phyloP scores from a whole-genome alignment of 2,797 vertebrate genomes.

The Acropternis orthonyx region DNA sequence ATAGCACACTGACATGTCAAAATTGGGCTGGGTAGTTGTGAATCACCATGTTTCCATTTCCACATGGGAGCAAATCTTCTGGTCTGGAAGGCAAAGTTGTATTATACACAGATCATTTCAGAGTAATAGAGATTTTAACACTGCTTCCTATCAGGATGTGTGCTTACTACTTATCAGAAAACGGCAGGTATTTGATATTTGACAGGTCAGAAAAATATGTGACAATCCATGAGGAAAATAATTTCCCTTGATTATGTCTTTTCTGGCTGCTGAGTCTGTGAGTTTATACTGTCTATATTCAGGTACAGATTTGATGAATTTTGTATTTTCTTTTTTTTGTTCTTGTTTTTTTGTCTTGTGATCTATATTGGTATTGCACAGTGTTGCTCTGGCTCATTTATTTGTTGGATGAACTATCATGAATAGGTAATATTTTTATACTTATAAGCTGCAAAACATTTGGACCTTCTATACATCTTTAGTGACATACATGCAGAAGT shows the following conservation, averaged over 20 bases:
- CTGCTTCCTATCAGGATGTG: neutral
- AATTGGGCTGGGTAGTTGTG: neutral
- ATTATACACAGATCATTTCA: conserved; percentile 8
- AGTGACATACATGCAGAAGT: neutral
- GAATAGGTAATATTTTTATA: neutral
- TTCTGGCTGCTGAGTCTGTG: conserved; percentile 14
- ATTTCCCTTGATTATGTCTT: neutral
- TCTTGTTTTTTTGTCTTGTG: neutral
- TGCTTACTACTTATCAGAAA: conserved; percentile 24
- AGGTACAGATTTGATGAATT: neutral
- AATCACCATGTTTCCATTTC: neutral
- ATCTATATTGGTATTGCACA: neutral
- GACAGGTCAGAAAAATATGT: conserved; percentile 22
- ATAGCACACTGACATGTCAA: neutral
- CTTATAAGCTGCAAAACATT: neutral
- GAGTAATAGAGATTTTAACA: conserved; percentile 38
- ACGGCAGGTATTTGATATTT: conserved; percentile 38
- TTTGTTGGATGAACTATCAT: neutral
- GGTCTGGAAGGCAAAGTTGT: neutral
- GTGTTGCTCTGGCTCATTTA: neutral
- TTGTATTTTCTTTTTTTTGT: neutral
- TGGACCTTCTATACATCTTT: neutral
- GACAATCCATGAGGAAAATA: conserved; percentile 10
- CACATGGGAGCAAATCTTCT: neutral
- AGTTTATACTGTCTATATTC: neutral